A percentile compares a stretch with the other conserved stretches of the same genome.
phyloP scores from a whole-genome alignment of 2,797 vertebrate genomes.

The Periparus ater region DNA sequence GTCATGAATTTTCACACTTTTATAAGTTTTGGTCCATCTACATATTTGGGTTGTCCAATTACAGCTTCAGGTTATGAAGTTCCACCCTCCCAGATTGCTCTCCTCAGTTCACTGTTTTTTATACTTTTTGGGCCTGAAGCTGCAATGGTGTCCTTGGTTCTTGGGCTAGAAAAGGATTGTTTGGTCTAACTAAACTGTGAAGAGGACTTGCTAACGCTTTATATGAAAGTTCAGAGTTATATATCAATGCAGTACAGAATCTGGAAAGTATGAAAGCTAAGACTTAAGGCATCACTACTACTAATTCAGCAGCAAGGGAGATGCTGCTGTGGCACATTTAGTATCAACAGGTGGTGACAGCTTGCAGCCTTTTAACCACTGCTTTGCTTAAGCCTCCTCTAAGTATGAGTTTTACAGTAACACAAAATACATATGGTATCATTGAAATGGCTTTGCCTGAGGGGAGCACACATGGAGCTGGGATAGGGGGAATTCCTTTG shows the following conservation, averaged over 20 bases:
- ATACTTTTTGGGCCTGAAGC: not conserved
- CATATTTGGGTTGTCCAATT: not conserved
- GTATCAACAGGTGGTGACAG: not conserved
- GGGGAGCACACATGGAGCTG: not conserved
- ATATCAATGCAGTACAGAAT: not conserved
- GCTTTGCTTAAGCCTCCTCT: not conserved
- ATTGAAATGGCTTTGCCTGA: not conserved
- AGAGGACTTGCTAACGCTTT: not conserved
- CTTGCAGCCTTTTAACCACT: not conserved
- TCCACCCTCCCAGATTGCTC: not conserved
- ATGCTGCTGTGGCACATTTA: not conserved
- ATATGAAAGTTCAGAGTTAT: not conserved
- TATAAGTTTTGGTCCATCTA: not conserved
- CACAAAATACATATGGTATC: not conserved
- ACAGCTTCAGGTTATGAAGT: not conserved
- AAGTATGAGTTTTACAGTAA: not conserved
- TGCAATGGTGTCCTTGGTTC: not conserved
- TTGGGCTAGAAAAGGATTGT: not conserved
- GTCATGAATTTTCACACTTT: not conserved
- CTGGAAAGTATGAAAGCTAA: not conserved
- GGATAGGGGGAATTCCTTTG: not conserved
- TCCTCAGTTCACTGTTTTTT: not conserved
- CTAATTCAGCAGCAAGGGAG: not conserved
- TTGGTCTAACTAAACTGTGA: not conserved
- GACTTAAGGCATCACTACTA: not conserved